phyloP scores from a whole-genome alignment of 1,140 invertebrate species.

The Meteorus sp. region DNA sequence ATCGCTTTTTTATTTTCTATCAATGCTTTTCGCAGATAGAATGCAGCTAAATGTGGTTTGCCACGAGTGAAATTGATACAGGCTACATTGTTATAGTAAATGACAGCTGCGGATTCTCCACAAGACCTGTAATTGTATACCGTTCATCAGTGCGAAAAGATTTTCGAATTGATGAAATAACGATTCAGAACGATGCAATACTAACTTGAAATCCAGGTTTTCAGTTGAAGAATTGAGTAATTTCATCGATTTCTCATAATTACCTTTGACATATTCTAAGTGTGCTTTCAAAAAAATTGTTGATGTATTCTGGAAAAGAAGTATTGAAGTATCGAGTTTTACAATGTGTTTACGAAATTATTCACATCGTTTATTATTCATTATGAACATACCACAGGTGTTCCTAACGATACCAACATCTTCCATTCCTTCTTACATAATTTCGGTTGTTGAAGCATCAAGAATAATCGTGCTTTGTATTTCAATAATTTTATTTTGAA shows the following conservation, averaged over 20 bases:
- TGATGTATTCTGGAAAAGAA: slow-evolving; percentile 57
- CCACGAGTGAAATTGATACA: slow-evolving; percentile 84
- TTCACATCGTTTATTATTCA: slow-evolving; percentile 30
- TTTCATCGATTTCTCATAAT: slow-evolving; percentile 69
- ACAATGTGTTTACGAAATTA: neutral
- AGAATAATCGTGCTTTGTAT: slow-evolving; percentile 63
- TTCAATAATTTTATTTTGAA: slow-evolving; percentile 64
- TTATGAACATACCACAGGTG: too few relatives aligned
- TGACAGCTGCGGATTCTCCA: slow-evolving; percentile 69
- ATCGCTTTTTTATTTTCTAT: slow-evolving; percentile 74
- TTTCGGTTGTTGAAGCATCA: slow-evolving; percentile 61
- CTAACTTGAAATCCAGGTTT: slow-evolving; percentile 59
- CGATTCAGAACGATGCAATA: too few relatives aligned
- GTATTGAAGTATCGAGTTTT: neutral
- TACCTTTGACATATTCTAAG: slow-evolving; percentile 71
- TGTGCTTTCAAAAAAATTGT: slow-evolving; percentile 70
- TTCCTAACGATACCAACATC: slow-evolving; percentile 46
- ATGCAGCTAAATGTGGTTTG: slow-evolving; percentile 83
- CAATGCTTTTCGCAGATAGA: slow-evolving; percentile 83
- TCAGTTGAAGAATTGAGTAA: slow-evolving; percentile 64
- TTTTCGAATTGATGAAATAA: neutral
- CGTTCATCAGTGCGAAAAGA: slow-evolving; percentile 3
- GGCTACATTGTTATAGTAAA: slow-evolving; percentile 89
- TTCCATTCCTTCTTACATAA: slow-evolving; percentile 58
- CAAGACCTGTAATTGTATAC: slow-evolving; percentile 54